These are phyloP conservation scores for Apus apus DNA, from an alignment of 2,113 vertebrate species.

Conservation along the genomic window DNA sequence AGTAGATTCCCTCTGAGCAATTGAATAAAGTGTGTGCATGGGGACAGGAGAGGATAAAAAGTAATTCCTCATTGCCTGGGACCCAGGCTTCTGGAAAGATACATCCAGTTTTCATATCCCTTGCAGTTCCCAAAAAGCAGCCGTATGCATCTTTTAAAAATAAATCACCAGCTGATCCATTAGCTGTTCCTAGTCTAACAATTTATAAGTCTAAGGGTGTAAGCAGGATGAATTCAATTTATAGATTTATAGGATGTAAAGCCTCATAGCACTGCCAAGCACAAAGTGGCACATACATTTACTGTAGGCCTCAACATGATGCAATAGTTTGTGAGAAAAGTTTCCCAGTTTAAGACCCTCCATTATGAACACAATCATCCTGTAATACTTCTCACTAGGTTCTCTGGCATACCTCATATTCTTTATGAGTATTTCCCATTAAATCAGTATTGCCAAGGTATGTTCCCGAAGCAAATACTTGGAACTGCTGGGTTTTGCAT, in stretches of 20 bases:
- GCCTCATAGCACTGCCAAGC: slow-evolving; percentile 38
- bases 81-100: background rate
- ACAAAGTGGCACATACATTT: slow-evolving; percentile 26
- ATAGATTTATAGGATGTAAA: slow-evolving; percentile 60
- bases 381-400: background rate
- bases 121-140: slow-evolving; percentile 13
- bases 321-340: background rate
- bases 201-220: slow-evolving; percentile 55
- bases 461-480: background rate
- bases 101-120: background rate
- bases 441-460: background rate
- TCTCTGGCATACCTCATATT: background rate
- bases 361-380: background rate
- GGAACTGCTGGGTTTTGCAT: background rate
- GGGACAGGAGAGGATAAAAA: background rate
- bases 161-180: slow-evolving; percentile 58
- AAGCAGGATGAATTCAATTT: slow-evolving; percentile 65
- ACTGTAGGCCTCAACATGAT: background rate
- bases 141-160: slow-evolving; percentile 59
- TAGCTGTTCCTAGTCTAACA: slow-evolving; percentile 52
- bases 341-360: background rate
- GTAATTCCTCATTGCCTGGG: background rate
- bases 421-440: background rate
- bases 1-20: background rate
- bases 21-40: background rate